Percentiles rank a stretch among this genome's conserved stretches.
Conservation (phyloP, 2,113 vertebrate species). For the Theropithecus gelada region DNA sequence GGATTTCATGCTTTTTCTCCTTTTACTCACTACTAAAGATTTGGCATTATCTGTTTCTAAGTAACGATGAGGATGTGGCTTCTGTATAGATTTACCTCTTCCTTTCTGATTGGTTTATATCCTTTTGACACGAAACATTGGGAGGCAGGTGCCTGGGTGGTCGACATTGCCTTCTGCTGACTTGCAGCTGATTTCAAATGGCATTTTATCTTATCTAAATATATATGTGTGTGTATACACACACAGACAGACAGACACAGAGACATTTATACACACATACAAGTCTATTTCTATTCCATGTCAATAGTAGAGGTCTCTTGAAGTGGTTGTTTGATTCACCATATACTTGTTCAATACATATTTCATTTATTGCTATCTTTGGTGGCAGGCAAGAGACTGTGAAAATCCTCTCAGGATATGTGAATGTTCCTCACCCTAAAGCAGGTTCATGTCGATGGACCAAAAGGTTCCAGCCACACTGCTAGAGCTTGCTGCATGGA, state of each 20-base stretch:
- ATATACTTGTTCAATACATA: background rate
- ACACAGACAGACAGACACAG: background rate
- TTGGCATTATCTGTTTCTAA: background rate
- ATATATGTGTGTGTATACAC: background rate
- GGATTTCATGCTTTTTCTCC: background rate
- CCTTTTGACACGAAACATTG: background rate
- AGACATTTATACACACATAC: background rate
- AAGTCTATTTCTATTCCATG: background rate
- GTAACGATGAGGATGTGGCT: background rate
- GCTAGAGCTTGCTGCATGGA: constrained; percentile 10
- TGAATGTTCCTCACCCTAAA: background rate
- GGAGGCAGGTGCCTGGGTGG: background rate
- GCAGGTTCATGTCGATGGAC: constrained; percentile 28
- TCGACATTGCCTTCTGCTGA: background rate
- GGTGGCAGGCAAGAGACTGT: background rate
- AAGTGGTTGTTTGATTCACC: background rate
- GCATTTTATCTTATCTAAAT: background rate
- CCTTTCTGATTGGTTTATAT: background rate
- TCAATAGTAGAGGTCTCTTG: background rate
- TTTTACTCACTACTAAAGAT: background rate
- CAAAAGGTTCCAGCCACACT: background rate
- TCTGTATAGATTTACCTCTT: background rate
- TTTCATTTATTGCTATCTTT: background rate
- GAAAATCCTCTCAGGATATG: background rate
- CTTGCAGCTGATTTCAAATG: background rate